Evolutionary conservation across 2,113 vertebrate species (phyloP), one percentile per base, ranked within the genome.

Genomic region (Theristicus caerulescens): DNA sequence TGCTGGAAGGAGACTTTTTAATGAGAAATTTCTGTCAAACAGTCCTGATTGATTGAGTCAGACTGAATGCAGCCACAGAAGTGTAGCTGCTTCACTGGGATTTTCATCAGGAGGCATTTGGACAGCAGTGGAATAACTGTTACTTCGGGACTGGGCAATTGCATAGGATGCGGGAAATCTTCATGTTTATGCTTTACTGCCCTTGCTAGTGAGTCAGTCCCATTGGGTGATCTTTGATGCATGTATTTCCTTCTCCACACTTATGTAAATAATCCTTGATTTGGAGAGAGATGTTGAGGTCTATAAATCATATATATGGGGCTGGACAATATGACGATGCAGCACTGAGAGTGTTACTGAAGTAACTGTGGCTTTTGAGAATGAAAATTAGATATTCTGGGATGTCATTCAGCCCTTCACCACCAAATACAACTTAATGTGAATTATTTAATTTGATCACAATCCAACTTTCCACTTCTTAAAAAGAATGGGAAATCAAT

Each of bases 401-500:
- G 54, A 64, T 71, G 42, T 42, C 58, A 38, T 46, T 54, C 40
- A 86, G 16, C 59, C 38, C 36, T 89, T 91, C 29, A 58, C 11
- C 65, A 69, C 32, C 49, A 90, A 94, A 94, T 25, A 61, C 38
- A 55, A 69, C 36, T 82, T 94, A 47, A 88, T 66, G 88, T 38
- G 14, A 92, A 88, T 96, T 86, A 86, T 70, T 90, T 83, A 65
- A 86, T 83, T 90, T 88, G 34, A 83, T 78, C 42, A 66, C 9
- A 88, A 58, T 67, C 47, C 59, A 94, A 61, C 64, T 83, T 77
- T 27, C 36, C 62, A 13, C 34, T 86, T 73, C 64, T 73, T 54
- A 78, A 92, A 88, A 94, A 94, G 69, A 88, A 92, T n/a, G 18
- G 34, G 29, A 92, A 94, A 81, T 88, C 47, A 51, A 67, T 90